Percentiles rank a stretch among this genome's conserved stretches.
Evolutionary conservation across 2,113 vertebrate genomes (phyloP).

Genomic region (Brachirus orientalis): DNA sequence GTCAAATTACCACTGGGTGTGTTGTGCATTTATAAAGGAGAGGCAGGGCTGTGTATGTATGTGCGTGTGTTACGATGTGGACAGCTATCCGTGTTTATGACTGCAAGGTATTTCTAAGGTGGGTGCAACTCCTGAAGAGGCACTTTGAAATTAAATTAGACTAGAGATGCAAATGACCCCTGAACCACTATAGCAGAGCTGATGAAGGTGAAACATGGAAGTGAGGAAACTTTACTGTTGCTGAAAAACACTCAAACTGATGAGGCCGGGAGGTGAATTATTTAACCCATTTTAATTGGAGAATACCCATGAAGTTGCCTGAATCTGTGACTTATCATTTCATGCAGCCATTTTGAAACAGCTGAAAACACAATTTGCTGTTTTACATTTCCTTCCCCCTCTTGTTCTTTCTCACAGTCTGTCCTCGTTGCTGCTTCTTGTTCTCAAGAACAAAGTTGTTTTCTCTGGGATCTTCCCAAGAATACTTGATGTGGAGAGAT

Average conservation of each 20-base stretch:
- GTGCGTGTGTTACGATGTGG: conserved; percentile 11
- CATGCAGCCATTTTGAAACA: conserved; percentile 6
- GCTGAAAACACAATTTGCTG: conserved; percentile 13
- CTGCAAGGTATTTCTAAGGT: conserved; percentile 60
- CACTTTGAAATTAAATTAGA: conserved; percentile 69
- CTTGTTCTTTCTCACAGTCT: neutral
- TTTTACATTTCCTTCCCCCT: neutral
- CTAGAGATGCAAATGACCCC: conserved; percentile 54
- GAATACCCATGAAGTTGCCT: conserved; percentile 7
- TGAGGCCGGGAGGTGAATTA: conserved; percentile 16
- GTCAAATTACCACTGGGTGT: conserved; percentile 78
- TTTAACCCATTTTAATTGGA: conserved; percentile 27
- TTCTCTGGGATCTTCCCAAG: conserved; percentile 32
- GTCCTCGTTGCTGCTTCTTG: conserved; percentile 47
- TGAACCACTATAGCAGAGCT: conserved; percentile 18
- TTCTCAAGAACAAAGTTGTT: conserved; percentile 65
- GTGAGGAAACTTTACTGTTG: conserved; percentile 33
- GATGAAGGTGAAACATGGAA: conserved; percentile 16
- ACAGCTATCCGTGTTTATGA: conserved; percentile 45
- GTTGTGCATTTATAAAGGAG: conserved; percentile 33
- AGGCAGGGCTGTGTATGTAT: neutral
- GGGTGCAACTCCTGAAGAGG: conserved; percentile 45
- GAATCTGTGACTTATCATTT: conserved; percentile 25
- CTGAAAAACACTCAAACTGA: conserved; percentile 22
- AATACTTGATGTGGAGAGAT: conserved; percentile 12